Conservation (phyloP, 2,888 invertebrate genomes). For the Crocallis elinguaria region DNA sequence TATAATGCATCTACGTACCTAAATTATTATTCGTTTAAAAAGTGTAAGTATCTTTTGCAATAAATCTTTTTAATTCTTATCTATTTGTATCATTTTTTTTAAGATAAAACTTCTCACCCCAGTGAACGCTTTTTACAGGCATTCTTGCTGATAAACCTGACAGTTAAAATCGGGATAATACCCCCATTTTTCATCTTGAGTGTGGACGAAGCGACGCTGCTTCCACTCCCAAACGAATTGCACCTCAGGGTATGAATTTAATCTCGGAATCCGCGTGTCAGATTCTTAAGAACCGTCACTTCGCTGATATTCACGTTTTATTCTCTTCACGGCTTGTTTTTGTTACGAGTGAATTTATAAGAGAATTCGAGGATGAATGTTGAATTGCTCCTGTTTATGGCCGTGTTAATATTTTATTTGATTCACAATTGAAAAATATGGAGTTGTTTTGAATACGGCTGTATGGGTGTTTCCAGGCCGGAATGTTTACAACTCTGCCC, state of each 20-base stretch:
- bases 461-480: background rate
- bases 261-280: constrained; percentile 78
- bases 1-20: too few species aligned
- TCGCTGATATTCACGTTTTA: constrained; percentile 55
- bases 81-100: background rate
- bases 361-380: constrained; percentile 26
- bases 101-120: constrained; percentile 1
- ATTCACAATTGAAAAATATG: constrained; percentile 21
- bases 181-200: constrained; percentile 77
- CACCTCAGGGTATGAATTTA: constrained; percentile 82
- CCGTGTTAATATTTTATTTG: constrained; percentile 28
- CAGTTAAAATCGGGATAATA: constrained; percentile 77
- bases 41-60: background rate
- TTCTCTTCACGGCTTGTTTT: constrained; percentile 53
- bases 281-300: constrained; percentile 74
- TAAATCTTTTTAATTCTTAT: background rate
- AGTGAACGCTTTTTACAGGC: constrained; percentile 33
- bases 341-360: constrained; percentile 44
- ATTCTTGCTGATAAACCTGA: constrained; percentile 64
- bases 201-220: constrained; percentile 70
- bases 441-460: background rate
- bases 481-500: too few species aligned
- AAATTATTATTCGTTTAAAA: too few species aligned
- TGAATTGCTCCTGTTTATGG: constrained; percentile 27
- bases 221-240: constrained; percentile 61